Percentiles rank a stretch among this genome's conserved stretches.
phyloP scores from a whole-genome alignment of 2,797 vertebrate genomes.

The Chelmon rostratus region DNA sequence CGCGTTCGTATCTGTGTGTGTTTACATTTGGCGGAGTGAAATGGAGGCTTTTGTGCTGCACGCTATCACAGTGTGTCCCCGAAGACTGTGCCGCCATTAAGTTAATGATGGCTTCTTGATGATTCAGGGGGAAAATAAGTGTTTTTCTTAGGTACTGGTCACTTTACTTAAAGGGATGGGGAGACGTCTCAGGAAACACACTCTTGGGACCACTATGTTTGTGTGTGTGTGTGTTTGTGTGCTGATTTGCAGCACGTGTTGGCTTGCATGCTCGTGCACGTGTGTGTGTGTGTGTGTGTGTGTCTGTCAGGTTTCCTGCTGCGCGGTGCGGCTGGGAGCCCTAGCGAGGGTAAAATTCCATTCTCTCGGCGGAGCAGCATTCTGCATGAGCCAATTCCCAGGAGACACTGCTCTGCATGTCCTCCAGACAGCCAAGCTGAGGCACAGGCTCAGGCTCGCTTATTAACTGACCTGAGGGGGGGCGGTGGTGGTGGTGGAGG shows the following conservation, averaged over 20 bases:
- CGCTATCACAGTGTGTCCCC: conserved; percentile 65
- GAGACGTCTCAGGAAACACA: conserved; percentile 60
- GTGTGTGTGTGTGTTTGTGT: conserved; percentile 42
- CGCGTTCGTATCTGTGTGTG: conserved; percentile 45
- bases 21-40: conserved; percentile 66
- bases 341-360: conserved; percentile 96
- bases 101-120: conserved; percentile 82
- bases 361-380: conserved; percentile 91
- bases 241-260: conserved; percentile 66
- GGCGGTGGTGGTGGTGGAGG: conserved; percentile 58
- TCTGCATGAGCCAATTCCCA: conserved; percentile 95
- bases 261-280: conserved; percentile 31
- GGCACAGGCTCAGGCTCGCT: conserved; percentile 87
- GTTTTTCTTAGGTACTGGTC: conserved; percentile 76
- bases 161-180: conserved; percentile 70
- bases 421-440: conserved; percentile 89
- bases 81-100: conserved; percentile 72
- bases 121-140: conserved; percentile 76
- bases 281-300: conserved; percentile 36
- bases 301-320: conserved; percentile 82
- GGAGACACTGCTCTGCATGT: conserved; percentile 92
- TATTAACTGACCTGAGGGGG: conserved; percentile 91
- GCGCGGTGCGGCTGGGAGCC: conserved; percentile 88
- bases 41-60: conserved; percentile 61
- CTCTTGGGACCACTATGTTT: conserved; percentile 58